phyloP scores from a whole-genome alignment of 2,113 vertebrate genomes.

The Megaleporinus macrocephalus region DNA sequence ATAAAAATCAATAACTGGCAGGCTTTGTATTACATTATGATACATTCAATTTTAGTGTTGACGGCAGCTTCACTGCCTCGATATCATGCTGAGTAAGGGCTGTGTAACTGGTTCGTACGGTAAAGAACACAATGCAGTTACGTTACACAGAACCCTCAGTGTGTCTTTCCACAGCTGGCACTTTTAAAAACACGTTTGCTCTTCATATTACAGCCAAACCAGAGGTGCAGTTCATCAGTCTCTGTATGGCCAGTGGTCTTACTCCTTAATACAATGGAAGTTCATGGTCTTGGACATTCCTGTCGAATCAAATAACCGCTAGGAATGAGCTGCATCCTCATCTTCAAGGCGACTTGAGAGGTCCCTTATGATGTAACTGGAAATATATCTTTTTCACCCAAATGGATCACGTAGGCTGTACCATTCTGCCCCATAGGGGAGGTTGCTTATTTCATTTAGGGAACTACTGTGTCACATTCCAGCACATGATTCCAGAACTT shows the following conservation, averaged over 20 bases:
- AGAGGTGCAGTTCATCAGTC: not conserved
- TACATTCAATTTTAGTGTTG: slow-evolving; percentile 9
- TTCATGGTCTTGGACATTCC: not conserved
- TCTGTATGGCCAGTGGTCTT: not conserved
- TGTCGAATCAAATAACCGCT: not conserved
- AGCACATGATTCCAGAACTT: not conserved
- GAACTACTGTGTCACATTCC: not conserved
- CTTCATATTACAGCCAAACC: not conserved
- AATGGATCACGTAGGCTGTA: not conserved
- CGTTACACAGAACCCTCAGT: slow-evolving; percentile 18
- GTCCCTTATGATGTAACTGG: too few species aligned
- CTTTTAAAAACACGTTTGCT: slow-evolving; percentile 13
- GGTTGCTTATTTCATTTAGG: slow-evolving; percentile 6
- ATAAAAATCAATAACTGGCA: not conserved
- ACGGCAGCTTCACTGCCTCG: not conserved
- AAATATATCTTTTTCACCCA: not conserved
- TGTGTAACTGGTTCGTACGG: slow-evolving; percentile 10
- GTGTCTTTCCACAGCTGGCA: not conserved
- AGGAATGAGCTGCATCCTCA: not conserved
- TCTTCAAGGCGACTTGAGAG: slow-evolving; percentile 8
- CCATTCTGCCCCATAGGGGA: slow-evolving; percentile 35
- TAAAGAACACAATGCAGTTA: slow-evolving; percentile 11
- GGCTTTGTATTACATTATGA: slow-evolving; percentile 10
- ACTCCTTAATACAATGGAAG: not conserved
- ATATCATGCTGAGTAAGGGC: slow-evolving; percentile 20